A percentile compares a stretch with the other conserved stretches of the same genome.
phyloP scores from a whole-genome alignment of 2,797 vertebrate species.

The Sphenodon punctatus region DNA sequence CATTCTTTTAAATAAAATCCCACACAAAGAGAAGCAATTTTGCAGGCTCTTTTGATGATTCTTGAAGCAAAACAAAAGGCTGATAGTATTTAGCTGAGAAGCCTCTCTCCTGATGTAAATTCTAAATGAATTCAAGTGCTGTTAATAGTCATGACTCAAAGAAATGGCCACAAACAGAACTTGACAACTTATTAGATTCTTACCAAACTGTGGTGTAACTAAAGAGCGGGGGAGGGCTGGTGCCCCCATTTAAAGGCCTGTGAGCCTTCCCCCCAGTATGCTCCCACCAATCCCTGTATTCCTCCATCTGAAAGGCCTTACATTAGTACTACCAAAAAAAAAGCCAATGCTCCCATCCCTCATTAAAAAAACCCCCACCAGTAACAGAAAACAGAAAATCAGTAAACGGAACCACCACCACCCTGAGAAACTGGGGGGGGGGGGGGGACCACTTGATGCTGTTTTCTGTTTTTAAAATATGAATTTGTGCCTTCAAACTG shows the following conservation, averaged over 20 bases:
- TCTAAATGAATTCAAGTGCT: background rate
- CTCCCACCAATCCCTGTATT: no score
- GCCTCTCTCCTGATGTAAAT: background rate
- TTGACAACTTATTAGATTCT: accelerated
- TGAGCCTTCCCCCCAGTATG: no score
- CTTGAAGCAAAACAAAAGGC: background rate
- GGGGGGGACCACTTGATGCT: no score
- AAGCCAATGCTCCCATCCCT: no score
- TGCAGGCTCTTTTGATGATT: accelerated
- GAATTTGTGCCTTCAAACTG: background rate
- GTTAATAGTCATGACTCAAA: background rate
- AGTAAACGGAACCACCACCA: no score
- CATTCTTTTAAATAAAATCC: accelerated
- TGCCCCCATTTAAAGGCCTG: no score
- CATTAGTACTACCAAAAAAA: no score
- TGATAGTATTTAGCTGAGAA: accelerated
- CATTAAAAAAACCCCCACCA: no score
- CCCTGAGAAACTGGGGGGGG: no score
- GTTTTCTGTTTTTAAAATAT: background rate
- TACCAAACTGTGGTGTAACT: no score
- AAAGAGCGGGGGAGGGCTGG: no score
- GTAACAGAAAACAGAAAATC: background rate
- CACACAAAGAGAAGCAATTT: accelerated
- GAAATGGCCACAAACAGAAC: background rate
- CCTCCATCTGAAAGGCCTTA: no score